phyloP scores from a whole-genome alignment of 2,888 invertebrate genomes.

The Mesochorus sp. region DNA sequence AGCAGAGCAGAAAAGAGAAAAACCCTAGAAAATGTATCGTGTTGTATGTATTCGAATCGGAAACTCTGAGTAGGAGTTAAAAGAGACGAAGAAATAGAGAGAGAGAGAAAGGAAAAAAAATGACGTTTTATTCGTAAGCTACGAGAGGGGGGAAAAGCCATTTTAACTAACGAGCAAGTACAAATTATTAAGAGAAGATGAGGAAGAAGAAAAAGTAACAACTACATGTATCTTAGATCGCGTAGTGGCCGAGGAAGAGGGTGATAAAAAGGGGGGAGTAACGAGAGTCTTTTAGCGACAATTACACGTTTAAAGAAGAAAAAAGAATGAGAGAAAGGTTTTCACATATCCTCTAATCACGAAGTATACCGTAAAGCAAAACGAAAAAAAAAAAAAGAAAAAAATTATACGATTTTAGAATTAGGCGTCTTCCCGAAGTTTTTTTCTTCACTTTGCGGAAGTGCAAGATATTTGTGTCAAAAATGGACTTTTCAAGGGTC shows the following conservation, averaged over 20 bases:
- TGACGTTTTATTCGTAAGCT: conserved; percentile 74
- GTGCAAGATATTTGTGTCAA: conserved; percentile 62
- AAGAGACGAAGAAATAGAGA: too few relatives aligned
- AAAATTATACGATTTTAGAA: conserved; percentile 79
- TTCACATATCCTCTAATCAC: conserved; percentile 80
- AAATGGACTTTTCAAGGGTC: conserved; percentile 51
- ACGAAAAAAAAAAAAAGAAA: conserved; percentile 9
- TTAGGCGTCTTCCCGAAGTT: conserved; percentile 60
- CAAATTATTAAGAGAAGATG: conserved; percentile 78
- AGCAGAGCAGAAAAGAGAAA: conserved; percentile 4
- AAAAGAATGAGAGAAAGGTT: conserved; percentile 60
- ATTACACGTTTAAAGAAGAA: conserved; percentile 37
- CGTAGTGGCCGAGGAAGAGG: conserved; percentile 68
- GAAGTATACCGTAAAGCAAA: conserved; percentile 78
- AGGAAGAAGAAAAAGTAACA: conserved; percentile 67
- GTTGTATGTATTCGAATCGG: conserved; percentile 78
- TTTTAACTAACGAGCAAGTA: conserved; percentile 81
- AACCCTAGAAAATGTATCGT: conserved; percentile 74
- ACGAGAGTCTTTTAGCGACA: conserved; percentile 58
- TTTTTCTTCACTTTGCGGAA: conserved; percentile 54
- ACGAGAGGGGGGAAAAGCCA: conserved; percentile 75
- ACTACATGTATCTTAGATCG: conserved; percentile 78
- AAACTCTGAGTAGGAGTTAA: conserved; percentile 74
- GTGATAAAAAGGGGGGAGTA: conserved; percentile 36
- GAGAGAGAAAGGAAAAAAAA: conserved; percentile 63